Evolutionary conservation across 2,113 vertebrate species (phyloP), one percentile per base, ranked within the genome.

Genomic region (Gavialis gangeticus): DNA sequence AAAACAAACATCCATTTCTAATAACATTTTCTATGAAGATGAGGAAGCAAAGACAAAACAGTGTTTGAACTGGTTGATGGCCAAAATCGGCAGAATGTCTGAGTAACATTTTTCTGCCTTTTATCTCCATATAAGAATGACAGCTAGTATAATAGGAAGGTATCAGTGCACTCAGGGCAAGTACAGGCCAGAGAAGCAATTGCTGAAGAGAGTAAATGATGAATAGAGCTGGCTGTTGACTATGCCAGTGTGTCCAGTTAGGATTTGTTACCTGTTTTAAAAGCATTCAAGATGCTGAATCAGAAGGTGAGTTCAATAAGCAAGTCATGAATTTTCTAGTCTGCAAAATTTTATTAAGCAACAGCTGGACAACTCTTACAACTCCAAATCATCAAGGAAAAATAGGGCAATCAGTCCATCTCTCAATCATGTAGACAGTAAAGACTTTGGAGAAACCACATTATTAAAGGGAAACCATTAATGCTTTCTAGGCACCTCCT

Each of bases 311-410:
- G 95, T 59, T 94, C 71, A 80, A 95, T 69, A 97, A 92, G 91
- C 87, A 90, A 95, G 54, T 34, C 92, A 84, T 6, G 79, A 87
- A 79, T 85, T 94, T 96, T 98, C 97, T 96, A 96, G 96, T 98
- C 97, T 98, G 98, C 97, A 98, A 98, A 98, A 98, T 98, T 98
- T 99, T 99, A 99, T 98, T 98, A 98, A 98, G 98, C 98, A 98
- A 98, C 97, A 98, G 97, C 98, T 98, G 97, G 98, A 98, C 98
- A 98, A 98, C 92, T 98, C 96, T 98, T 98, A 98, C 98, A 98
- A 98, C 96, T 98, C 98, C 96, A 98, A 98, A 97, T 98, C 96
- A 98, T 97, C 96, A 97, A 97, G 97, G 89, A 98, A 98, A 97
- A 98, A 97, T 85, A 96, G 95, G 95, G 97, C 97, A 96, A 97